These are phyloP conservation scores for Siniperca obscura DNA, from an alignment of 2,797 vertebrate species.

Conservation along the genomic window DNA sequence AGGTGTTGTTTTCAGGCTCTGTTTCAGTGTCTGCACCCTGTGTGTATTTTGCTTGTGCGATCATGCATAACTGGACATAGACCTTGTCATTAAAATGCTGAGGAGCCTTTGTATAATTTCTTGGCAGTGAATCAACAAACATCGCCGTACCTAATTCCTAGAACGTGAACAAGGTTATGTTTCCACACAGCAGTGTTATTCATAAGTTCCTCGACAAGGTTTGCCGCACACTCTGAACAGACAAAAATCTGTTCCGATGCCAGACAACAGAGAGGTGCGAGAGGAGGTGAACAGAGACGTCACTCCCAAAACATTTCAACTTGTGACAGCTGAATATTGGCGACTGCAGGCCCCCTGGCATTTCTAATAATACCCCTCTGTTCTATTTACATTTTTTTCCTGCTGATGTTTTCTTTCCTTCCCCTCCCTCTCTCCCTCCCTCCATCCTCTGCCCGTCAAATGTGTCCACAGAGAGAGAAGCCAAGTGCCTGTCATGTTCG, in stretches of 20 bases:
- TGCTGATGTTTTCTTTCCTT: conserved; percentile 60
- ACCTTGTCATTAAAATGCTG: conserved; percentile 57
- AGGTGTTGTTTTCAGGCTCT: conserved; percentile 38
- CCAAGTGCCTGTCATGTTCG: conserved; percentile 79
- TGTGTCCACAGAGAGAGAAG: conserved; percentile 65
- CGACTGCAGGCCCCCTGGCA: conserved; percentile 55
- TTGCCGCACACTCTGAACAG: background rate
- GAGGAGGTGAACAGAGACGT: conserved; percentile 61
- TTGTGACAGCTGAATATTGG: conserved; percentile 65
- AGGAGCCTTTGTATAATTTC: conserved; percentile 57
- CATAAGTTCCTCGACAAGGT: conserved; percentile 46
- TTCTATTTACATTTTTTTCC: conserved; percentile 66
- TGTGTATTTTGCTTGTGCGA: conserved; percentile 29
- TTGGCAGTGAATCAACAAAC: conserved; percentile 56
- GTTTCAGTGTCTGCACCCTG: conserved; percentile 42
- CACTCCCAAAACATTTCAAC: conserved; percentile 60
- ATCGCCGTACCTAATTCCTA: conserved; percentile 51
- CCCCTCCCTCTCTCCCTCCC: conserved; percentile 36
- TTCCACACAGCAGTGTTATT: conserved; percentile 47
- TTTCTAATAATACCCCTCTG: conserved; percentile 67
- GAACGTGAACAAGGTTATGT: conserved; percentile 40
- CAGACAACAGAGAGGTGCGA: conserved; percentile 28
- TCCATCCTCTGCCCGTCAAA: conserved; percentile 68
- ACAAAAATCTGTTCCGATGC: conserved; percentile 47
- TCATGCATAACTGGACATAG: conserved; percentile 55